These are phyloP conservation scores for Rhynchophorus ferrugineus DNA, from an alignment of 1,140 invertebrate genomes.

Conservation along the genomic window DNA sequence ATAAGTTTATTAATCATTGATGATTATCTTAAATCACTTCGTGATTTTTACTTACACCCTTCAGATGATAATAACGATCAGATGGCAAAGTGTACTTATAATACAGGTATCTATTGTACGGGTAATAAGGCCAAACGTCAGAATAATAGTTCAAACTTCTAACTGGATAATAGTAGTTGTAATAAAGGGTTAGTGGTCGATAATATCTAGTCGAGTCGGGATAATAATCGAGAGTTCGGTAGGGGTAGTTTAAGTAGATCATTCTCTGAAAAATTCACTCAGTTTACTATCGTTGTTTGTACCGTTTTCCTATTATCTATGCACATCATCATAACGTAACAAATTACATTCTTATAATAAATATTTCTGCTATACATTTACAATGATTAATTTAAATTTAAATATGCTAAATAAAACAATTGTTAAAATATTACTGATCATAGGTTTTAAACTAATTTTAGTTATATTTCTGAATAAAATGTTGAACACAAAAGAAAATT, in stretches of 20 bases:
- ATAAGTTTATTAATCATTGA: too few species aligned
- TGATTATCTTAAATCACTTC: too few species aligned
- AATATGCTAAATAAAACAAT: too few species aligned
- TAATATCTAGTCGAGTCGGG: conserved; percentile 21
- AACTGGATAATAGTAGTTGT: conserved; percentile 25
- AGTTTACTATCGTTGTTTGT: conserved; percentile 4
- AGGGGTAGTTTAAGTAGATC: conserved; percentile 24
- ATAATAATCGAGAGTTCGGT: conserved; percentile 24
- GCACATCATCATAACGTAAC: too few species aligned
- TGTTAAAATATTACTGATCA: too few species aligned
- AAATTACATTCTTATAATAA: too few species aligned
- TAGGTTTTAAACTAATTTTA: too few species aligned
- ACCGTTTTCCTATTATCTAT: background rate
- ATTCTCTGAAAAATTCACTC: conserved; percentile 17
- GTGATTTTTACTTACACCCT: conserved; percentile 27
- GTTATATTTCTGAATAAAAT: too few species aligned
- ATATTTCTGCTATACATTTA: too few species aligned
- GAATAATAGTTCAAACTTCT: conserved; percentile 24
- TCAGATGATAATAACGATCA: conserved; percentile 23
- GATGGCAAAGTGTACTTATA: conserved; percentile 25
- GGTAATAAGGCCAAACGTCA: conserved; percentile 24
- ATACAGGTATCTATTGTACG: conserved; percentile 24
- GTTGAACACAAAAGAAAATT: too few species aligned
- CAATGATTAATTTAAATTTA: too few species aligned
- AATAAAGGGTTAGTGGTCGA: conserved; percentile 22